A percentile compares a stretch with the other conserved stretches of the same genome.
phyloP scores from a whole-genome alignment of 1,140 invertebrate species.

The Cydia fagiglandana region DNA sequence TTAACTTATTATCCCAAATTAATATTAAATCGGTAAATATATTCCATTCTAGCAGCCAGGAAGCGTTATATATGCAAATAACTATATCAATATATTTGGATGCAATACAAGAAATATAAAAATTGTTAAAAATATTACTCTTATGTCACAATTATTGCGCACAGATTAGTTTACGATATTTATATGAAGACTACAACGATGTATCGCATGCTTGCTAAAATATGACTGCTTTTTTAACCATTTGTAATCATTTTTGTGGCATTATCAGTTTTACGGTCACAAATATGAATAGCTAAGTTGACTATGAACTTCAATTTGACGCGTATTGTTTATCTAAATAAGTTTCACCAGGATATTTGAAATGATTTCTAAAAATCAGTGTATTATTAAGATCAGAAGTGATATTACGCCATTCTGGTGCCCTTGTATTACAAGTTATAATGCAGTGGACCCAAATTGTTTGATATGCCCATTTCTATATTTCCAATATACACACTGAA shows the following conservation, averaged over 20 bases:
- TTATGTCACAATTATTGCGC: slow-evolving; percentile 34
- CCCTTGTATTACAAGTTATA: too few species aligned
- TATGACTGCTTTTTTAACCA: slow-evolving; percentile 48
- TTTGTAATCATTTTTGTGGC: neutral
- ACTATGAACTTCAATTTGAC: neutral
- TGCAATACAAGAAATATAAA: slow-evolving; percentile 12
- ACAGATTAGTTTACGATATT: slow-evolving; percentile 40
- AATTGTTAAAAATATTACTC: slow-evolving; percentile 28
- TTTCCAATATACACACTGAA: neutral
- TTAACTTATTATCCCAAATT: neutral
- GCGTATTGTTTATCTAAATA: neutral
- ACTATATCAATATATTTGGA: slow-evolving; percentile 10
- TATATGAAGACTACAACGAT: slow-evolving; percentile 46
- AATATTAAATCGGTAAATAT: neutral
- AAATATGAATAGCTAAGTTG: neutral
- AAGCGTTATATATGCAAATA: neutral
- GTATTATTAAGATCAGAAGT: neutral
- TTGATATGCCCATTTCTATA: too few species aligned
- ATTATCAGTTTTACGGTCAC: neutral
- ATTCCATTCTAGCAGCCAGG: neutral
- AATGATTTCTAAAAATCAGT: neutral
- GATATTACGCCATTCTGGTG: neutral
- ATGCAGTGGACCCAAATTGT: too few species aligned
- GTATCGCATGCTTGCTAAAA: slow-evolving; percentile 51
- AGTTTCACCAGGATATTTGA: neutral